A percentile compares a stretch with the other conserved stretches of the same genome.
Conservation (phyloP, 2,113 vertebrate genomes). For the Phrynosoma blainvillii region DNA sequence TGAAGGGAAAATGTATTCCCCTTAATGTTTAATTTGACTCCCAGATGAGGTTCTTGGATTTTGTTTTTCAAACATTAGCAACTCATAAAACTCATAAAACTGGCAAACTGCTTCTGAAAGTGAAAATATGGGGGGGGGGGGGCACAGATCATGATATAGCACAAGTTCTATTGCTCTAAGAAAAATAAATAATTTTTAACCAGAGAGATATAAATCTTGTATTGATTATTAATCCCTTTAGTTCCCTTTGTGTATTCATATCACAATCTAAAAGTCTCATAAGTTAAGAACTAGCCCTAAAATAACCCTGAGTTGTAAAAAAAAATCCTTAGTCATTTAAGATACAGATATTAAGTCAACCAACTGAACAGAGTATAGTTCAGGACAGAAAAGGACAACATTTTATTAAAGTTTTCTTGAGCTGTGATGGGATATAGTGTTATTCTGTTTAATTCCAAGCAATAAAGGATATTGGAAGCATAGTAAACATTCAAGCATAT, state of each 20-base stretch:
- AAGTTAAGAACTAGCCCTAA: neutral
- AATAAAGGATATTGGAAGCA: neutral
- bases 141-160: no score
- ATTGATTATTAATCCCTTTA: neutral
- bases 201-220: no score
- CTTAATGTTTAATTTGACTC: neutral
- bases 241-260: neutral
- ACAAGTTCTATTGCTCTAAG: no score
- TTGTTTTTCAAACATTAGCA: neutral
- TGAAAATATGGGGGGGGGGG: no score
- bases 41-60: neutral
- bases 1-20: neutral
- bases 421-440: neutral
- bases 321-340: neutral
- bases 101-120: neutral
- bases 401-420: neutral
- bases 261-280: neutral
- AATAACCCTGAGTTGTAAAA: neutral
- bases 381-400: neutral
- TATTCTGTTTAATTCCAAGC: neutral
- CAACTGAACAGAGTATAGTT: neutral
- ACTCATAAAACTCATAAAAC: neutral
- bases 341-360: neutral
- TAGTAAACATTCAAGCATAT: neutral
- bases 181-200: no score